Conservation (phyloP, 2,113 vertebrate genomes). For the Seriola quinqueradiata region DNA sequence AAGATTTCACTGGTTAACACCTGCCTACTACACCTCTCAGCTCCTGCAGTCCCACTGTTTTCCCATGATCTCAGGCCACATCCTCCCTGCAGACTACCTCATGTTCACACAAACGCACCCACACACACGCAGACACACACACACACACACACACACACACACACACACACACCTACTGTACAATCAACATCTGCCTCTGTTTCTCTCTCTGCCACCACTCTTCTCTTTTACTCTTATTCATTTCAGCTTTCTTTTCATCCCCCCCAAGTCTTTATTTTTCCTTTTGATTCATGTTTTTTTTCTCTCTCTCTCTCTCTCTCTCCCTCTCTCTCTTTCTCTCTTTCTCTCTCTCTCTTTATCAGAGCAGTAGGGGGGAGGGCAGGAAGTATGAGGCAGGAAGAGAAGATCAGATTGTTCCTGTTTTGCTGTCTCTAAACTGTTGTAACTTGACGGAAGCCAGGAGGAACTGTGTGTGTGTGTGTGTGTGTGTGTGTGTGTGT, state of each 20-base stretch:
- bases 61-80: conserved; percentile 25
- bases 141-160: not conserved
- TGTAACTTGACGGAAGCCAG: conserved; percentile 77
- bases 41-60: conserved; percentile 10
- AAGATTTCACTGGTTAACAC: not conserved
- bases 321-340: conserved; percentile 17
- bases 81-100: not conserved
- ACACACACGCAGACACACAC: not conserved
- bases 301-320: conserved; percentile 17
- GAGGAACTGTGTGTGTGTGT: conserved; percentile 39
- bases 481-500: too few species aligned
- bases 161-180: not conserved
- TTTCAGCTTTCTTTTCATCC: conserved; percentile 25
- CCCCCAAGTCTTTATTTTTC: conserved; percentile 11
- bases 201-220: not conserved
- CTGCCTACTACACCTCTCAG: not conserved
- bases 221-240: not conserved
- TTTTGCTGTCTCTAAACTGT: conserved; percentile 87
- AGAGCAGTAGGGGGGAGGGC: not conserved
- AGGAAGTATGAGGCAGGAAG: conserved; percentile 83
- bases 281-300: conserved; percentile 59
- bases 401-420: conserved; percentile 93
- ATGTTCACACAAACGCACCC: not conserved
- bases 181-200: not conserved
- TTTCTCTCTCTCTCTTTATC: conserved; percentile 14